Evolutionary conservation across 2,888 invertebrate genomes (phyloP).

Genomic region (Dusona sp.): DNA sequence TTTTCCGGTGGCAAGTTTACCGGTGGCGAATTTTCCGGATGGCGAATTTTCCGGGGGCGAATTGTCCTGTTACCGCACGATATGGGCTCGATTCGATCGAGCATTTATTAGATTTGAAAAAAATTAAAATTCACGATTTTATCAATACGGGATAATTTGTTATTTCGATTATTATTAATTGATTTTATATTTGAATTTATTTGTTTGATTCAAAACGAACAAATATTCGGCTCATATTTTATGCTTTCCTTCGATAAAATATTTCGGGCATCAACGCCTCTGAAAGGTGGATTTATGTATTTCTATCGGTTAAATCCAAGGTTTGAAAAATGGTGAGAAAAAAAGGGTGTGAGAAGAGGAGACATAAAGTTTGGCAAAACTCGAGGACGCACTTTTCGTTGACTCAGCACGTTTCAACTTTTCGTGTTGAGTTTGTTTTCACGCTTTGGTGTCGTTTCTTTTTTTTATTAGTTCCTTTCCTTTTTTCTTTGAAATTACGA

Average conservation of each 20-base stretch:
- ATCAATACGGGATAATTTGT: neutral
- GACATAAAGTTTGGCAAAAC: neutral
- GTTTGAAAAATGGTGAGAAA: neutral
- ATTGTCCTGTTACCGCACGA: no score
- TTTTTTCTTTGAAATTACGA: slow-evolving; percentile 27
- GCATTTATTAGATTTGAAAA: no score
- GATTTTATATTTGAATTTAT: neutral
- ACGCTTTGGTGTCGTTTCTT: neutral
- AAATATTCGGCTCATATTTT: neutral
- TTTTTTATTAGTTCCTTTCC: neutral
- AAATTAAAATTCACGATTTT: neutral
- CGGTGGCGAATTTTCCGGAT: no score
- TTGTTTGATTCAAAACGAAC: neutral
- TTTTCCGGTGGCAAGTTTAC: no score
- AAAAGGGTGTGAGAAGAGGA: neutral
- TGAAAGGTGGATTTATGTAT: neutral
- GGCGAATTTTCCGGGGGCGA: no score
- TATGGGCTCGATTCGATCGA: neutral
- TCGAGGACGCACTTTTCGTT: slow-evolving; percentile 14
- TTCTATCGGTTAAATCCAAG: neutral
- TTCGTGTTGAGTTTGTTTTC: neutral
- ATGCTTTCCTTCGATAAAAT: neutral
- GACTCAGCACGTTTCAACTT: slow-evolving; percentile 30
- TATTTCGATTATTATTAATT: neutral
- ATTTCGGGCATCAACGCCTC: neutral